Evolutionary conservation across 2,888 invertebrate species (phyloP), one percentile per base, ranked within the genome.

Genomic region (Caenorhabditis afra): DNA sequence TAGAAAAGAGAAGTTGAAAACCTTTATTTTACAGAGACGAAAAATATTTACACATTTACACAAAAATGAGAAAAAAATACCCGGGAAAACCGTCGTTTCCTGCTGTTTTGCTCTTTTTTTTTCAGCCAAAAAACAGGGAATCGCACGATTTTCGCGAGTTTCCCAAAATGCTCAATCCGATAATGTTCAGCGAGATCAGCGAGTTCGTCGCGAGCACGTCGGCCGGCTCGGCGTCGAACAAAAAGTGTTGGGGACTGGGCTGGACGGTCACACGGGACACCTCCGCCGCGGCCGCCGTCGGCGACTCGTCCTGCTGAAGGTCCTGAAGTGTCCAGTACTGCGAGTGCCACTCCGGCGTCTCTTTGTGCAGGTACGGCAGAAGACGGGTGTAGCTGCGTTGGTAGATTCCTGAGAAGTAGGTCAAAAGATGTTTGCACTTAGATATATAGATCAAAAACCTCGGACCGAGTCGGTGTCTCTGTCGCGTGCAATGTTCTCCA

Each of bases 331-430:
- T 83, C 89, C 89, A 89, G 61, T 87, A 89, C 45, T 85, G 86
- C 29, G 82, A 73, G 55, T 89, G 89, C 81, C 86, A 86, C 65
- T 86, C 83, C n/a, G 88, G 84, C 20, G 89, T 89, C 65, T 85
- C 84, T 61, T 79, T 81, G 73, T 89, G 87, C 50, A 88, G 86
- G 55, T 87, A 85, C 11, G 83, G 82, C 22, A 89, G 78, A 44
- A 89, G 81, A 20, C 85, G 83, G 18, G 87, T 86, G 81, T 89
- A 89, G 65, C 82, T 84, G 16, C 88, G 87, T 22, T 87, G 87
- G 70, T 89, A 89, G 61, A 89, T 84, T 22, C 89, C 89, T 88
- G 59, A 64, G 77, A 41, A 41, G 5, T 14, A 22, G 8, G 50
- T 35, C 16, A 29, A 62, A 44, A 20, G n/a, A n/a, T n/a, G n/a